Base-by-base conservation (phyloP, 2,113 vertebrate species). In the Lichenostomus cassidix region DNA sequence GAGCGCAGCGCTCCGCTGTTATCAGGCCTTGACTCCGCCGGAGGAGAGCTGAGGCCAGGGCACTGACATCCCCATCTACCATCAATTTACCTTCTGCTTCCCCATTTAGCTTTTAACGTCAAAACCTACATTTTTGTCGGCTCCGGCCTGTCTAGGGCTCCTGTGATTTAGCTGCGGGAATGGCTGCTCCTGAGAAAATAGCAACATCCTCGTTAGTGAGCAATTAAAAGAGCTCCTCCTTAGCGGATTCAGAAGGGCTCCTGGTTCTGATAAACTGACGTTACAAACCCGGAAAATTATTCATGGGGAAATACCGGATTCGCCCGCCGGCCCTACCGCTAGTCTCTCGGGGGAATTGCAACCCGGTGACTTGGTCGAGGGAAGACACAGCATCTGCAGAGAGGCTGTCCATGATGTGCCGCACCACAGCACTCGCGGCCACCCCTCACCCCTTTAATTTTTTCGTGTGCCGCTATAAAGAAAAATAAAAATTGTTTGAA, bases 121-220 rank as follows among this genome's bases (percentile, higher is more conserved):
- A 98, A 98, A 98, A 98, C 96, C 97, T 97, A 98, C 98, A 98
- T 98, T 98, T 98, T 98, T 98, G 97, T 98, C 89, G 98, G 98
- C 98, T 99, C 98, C 98, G 98, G 97, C 94, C 97, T 98, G 98
- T 99, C 98, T 99, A 98, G 98, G 96, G 71, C 89, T 97, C 97
- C 97, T 93, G 97, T 95, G 98, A 98, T 98, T 98, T 98, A 97
- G 86, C 97, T 97, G 95, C 92, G 95, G 96, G 97, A 98, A 97
- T 96, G 97, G 97, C 96, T 92, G 95, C 92, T 98, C 94, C 97
- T 92, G 96, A 97, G 97, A 98, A 98, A 98, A 98, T 62, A 96
- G 97, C 97, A 96, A 95, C 95, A 96, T 97, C 94, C 96, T 98
- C 92, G 95, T 98, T 98, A 98, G 89, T 60, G 41, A 97, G 93